These are phyloP conservation scores for Oceanites oceanicus DNA, from an alignment of 2,113 vertebrate genomes.

Conservation along the genomic window DNA sequence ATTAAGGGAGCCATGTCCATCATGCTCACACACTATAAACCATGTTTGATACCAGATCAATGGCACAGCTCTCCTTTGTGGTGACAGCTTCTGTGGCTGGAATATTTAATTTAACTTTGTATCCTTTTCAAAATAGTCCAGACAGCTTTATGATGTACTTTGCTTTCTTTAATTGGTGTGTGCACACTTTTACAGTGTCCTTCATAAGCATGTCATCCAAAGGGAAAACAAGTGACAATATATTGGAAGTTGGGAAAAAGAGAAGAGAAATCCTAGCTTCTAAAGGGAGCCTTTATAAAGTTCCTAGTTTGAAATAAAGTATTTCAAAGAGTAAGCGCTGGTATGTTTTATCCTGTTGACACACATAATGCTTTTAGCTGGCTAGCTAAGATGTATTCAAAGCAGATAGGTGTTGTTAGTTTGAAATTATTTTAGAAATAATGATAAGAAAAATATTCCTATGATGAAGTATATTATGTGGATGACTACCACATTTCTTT, in stretches of 20 bases:
- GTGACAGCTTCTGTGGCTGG: background rate
- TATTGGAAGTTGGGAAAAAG: background rate
- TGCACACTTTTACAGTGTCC: background rate
- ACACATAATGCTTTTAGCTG: background rate
- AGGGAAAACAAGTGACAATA: background rate
- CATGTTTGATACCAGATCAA: background rate
- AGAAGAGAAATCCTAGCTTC: background rate
- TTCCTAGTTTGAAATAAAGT: background rate
- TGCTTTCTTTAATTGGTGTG: background rate
- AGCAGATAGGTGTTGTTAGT: background rate
- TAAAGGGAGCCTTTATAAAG: background rate
- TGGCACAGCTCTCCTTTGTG: background rate
- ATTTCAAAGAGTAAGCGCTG: background rate
- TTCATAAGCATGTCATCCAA: background rate
- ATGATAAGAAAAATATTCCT: background rate
- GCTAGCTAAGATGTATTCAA: background rate
- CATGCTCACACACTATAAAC: background rate
- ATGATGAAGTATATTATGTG: background rate
- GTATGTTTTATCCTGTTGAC: background rate
- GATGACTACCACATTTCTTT: background rate
- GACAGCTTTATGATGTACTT: background rate
- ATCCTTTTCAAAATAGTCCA: background rate
- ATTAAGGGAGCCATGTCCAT: background rate
- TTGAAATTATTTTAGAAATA: background rate
- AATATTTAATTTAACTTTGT: background rate